These are phyloP conservation scores for Philopedon plagiatum DNA, from an alignment of 2,888 invertebrate species.

Conservation along the genomic window DNA sequence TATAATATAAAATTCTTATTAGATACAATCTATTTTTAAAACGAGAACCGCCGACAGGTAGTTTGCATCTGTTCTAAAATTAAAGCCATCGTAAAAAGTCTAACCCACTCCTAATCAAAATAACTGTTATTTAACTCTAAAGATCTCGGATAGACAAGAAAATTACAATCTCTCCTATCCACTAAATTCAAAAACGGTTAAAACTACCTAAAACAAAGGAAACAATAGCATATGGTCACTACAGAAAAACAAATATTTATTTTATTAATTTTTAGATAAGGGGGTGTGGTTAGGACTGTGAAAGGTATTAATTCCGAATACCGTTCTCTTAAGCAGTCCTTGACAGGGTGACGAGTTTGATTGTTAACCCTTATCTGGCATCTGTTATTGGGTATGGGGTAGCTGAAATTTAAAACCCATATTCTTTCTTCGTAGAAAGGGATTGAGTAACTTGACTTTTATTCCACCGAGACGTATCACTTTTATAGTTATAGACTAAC, in stretches of 20 bases:
- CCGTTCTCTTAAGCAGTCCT: conserved; percentile 26
- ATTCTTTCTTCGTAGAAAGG: not conserved
- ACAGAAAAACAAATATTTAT: conserved; percentile 25
- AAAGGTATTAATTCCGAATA: conserved; percentile 41
- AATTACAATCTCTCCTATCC: conserved; percentile 1
- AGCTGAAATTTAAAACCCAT: conserved; percentile 26
- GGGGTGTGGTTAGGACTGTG: conserved; percentile 6
- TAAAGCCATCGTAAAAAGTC: not conserved
- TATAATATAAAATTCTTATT: too few species aligned
- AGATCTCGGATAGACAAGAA: conserved; percentile 8
- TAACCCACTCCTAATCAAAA: not conserved
- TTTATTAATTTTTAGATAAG: conserved; percentile 21
- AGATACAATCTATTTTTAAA: too few species aligned
- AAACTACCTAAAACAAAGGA: conserved; percentile 17
- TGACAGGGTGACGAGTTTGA: conserved; percentile 19
- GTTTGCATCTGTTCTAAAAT: not conserved
- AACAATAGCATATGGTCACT: conserved; percentile 13
- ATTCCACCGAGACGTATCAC: too few species aligned
- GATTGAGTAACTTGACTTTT: too few species aligned
- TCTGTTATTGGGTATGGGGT: conserved; percentile 16
- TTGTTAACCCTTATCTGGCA: conserved; percentile 43
- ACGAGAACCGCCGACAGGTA: too few species aligned
- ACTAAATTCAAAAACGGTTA: conserved; percentile 13
- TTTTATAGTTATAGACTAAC: too few species aligned
- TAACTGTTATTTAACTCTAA: conserved; percentile 11